phyloP scores from a whole-genome alignment of 1,140 invertebrate genomes.

The Helicorthomorpha holstii region DNA sequence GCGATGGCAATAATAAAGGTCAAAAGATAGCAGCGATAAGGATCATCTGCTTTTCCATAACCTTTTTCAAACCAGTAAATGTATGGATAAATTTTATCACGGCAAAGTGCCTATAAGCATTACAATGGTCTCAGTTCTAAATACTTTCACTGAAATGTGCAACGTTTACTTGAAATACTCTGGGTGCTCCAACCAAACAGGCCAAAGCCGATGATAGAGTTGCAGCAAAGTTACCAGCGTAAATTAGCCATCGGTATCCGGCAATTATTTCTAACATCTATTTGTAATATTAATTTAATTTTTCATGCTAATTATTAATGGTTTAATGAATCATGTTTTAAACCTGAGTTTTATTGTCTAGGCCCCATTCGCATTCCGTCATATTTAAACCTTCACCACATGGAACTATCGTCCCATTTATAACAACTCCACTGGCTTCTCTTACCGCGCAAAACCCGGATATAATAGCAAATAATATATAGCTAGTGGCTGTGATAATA shows the following conservation, averaged over 20 bases:
- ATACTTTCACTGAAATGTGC: background rate
- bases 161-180: slow-evolving; percentile 34
- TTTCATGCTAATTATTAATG: background rate
- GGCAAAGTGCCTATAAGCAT: slow-evolving; percentile 70
- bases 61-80: slow-evolving; percentile 84
- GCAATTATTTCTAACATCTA: slow-evolving; percentile 33
- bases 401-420: background rate
- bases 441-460: slow-evolving; percentile 51
- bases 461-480: slow-evolving; percentile 61
- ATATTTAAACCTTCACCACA: background rate
- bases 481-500: slow-evolving; percentile 60
- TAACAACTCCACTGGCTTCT: slow-evolving; percentile 47
- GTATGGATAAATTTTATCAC: slow-evolving; percentile 86
- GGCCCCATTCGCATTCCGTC: slow-evolving; percentile 16
- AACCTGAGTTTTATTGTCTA: slow-evolving; percentile 16
- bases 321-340: background rate
- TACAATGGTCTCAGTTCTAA: background rate
- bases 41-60: slow-evolving; percentile 78
- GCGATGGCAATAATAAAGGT: slow-evolving; percentile 70
- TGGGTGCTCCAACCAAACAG: slow-evolving; percentile 37
- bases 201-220: slow-evolving; percentile 38
- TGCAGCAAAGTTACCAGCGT: slow-evolving; percentile 37
- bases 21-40: slow-evolving; percentile 77
- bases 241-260: slow-evolving; percentile 32
- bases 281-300: slow-evolving; percentile 10